Evolutionary conservation across 2,888 invertebrate species (phyloP).

Genomic region (Alviniconcha strummeri): DNA sequence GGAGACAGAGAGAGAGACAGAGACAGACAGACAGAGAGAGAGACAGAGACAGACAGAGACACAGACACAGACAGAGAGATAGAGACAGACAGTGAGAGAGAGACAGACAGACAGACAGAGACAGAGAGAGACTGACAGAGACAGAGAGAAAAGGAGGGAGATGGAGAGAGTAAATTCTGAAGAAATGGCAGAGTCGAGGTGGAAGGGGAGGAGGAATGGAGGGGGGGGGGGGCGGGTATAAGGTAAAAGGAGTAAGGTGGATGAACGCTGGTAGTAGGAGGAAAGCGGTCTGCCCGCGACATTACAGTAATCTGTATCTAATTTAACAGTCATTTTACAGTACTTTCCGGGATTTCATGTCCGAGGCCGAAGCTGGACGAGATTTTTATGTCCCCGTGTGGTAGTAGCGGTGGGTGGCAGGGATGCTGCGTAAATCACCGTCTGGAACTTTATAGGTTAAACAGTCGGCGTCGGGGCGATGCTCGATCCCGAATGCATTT

Average conservation of each 20-base stretch:
- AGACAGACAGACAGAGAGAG: neutral
- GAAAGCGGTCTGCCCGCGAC: neutral
- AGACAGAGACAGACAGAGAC: neutral
- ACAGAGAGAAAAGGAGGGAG: neutral
- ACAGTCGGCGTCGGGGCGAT: too few species aligned
- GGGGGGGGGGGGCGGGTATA: neutral
- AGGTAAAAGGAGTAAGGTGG: neutral
- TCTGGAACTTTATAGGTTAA: too few species aligned
- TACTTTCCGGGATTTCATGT: too few species aligned
- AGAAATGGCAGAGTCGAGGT: neutral
- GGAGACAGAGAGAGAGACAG: neutral
- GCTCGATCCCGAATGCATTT: too few species aligned
- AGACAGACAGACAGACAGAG: constrained; percentile 21
- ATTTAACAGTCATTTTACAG: too few species aligned
- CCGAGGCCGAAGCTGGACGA: too few species aligned
- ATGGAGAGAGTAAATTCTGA: neutral
- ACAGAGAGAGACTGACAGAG: neutral
- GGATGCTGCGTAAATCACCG: too few species aligned
- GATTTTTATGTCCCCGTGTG: too few species aligned
- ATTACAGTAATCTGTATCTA: neutral
- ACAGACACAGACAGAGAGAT: neutral
- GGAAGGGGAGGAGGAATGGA: neutral
- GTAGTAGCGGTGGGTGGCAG: too few species aligned
- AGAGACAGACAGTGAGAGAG: neutral
- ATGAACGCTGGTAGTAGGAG: neutral